Evolutionary conservation across 1,140 invertebrate genomes (phyloP), one percentile per base, ranked within the genome.

Genomic region (Drosophila trapezifrons): DNA sequence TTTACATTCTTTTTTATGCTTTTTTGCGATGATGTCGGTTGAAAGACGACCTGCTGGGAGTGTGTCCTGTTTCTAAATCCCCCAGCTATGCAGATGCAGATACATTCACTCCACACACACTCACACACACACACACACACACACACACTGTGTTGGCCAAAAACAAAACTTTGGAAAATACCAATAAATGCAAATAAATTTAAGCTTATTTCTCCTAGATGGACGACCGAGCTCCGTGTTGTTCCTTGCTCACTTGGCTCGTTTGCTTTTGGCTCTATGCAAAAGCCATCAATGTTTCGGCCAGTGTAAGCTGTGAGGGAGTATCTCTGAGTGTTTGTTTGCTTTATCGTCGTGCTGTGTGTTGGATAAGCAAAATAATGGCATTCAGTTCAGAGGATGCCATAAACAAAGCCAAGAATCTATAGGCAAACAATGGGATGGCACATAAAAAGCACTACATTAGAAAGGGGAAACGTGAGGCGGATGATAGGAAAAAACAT

Each of bases 111-210:
- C 32, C 40, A 51, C 66, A 29, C 20, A 35, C 54, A 35, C 38
- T 4, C 22, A 17, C 15, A 25, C 51, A 22, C 1, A 45, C 10
- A 17, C 32, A 35, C 59, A 25, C 25, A 38, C 54, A 29, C 32
- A 12, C 22, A 25, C 7, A n/a, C 54, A 35, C 32, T 1, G 22
- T 18, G 15, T 46, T 47, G 69, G 45, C n/a, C 35, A 49, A 62
- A 70, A 63, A 62, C 49, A 76, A 69, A 69, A 60, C 56, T 40
- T 17, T 43, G 58, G 59, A 74, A 78, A 72, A 65, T 65, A 49
- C 76, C 75, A 78, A 78, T 78, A 78, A 78, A 78, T 78, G 76
- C 66, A 78, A 78, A 78, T 78, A 78, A 78, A 78, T 79, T 70
- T 79, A 55, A 78, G 75, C 75, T 78, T 78, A 77, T 77, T 70